Conservation (phyloP, 2,797 vertebrate species). For the Sciaenops ocellatus region DNA sequence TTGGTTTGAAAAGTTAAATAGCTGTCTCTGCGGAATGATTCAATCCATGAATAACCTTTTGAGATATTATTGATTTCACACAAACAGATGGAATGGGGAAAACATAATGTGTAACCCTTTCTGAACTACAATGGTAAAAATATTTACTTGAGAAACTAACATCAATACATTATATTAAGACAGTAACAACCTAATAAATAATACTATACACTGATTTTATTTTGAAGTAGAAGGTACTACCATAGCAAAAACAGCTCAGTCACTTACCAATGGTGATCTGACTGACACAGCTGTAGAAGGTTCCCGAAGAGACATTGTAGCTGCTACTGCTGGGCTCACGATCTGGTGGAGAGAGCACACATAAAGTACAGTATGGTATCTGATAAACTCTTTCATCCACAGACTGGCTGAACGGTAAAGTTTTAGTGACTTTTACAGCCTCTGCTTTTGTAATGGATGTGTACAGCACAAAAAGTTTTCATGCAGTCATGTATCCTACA, state of each 20-base stretch:
- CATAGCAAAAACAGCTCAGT: neutral
- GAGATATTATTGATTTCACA: neutral
- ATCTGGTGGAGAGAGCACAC: slow-evolving; percentile 72
- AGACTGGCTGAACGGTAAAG: neutral
- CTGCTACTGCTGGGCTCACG: slow-evolving; percentile 86
- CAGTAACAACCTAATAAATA: neutral
- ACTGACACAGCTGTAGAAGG: slow-evolving; percentile 91
- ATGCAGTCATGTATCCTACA: neutral
- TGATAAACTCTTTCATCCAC: neutral
- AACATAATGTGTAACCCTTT: neutral
- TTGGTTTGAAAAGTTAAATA: neutral
- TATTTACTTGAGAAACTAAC: neutral
- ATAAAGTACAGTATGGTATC: neutral
- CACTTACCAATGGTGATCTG: slow-evolving; percentile 90
- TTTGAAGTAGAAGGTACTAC: neutral
- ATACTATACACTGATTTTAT: no score
- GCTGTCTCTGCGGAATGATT: neutral
- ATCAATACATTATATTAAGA: neutral
- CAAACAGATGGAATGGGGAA: neutral
- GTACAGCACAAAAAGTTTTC: neutral
- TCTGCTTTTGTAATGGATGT: neutral
- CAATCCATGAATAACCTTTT: neutral
- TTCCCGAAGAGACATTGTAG: slow-evolving; percentile 86
- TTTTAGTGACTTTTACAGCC: neutral
- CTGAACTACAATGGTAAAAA: neutral